Conservation (phyloP, 2,113 vertebrate genomes). For the Scopus umbretta region DNA sequence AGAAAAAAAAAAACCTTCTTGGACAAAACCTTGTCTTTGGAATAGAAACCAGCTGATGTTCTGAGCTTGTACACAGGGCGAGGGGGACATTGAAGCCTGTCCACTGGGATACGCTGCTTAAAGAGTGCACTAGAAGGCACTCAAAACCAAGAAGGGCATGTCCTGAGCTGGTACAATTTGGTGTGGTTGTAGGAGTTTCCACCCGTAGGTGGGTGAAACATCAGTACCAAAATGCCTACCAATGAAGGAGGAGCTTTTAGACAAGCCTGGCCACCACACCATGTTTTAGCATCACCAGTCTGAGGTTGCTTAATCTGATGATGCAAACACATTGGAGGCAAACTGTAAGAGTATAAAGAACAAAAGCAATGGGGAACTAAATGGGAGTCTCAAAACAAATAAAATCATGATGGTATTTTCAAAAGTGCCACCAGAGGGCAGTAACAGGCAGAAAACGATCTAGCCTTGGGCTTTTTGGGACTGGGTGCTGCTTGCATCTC, state of each 20-base stretch:
- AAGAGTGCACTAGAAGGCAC: not conserved
- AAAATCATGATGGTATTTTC: not conserved
- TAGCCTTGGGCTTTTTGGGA: too few relatives aligned
- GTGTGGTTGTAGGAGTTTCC: not conserved
- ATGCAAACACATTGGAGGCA: not conserved
- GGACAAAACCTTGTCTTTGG: not conserved
- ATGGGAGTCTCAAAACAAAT: not conserved
- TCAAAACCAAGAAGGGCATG: not conserved
- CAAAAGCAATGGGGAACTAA: not conserved
- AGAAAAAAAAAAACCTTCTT: not conserved
- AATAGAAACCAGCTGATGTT: not conserved
- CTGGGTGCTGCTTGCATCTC: not conserved
- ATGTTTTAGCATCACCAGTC: not conserved
- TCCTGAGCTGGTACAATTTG: not conserved
- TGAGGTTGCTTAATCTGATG: not conserved
- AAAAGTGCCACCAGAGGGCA: constrained; percentile 53
- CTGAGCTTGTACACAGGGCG: not conserved
- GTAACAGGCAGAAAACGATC: not conserved
- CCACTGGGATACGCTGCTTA: not conserved
- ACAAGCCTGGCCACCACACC: not conserved
- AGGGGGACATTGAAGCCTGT: not conserved
- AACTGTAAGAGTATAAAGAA: not conserved
- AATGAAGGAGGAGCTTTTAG: not conserved
- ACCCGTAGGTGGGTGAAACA: not conserved
- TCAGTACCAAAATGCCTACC: not conserved